Conservation (phyloP, 2,888 invertebrate species). For the Thymelicus acteon region DNA sequence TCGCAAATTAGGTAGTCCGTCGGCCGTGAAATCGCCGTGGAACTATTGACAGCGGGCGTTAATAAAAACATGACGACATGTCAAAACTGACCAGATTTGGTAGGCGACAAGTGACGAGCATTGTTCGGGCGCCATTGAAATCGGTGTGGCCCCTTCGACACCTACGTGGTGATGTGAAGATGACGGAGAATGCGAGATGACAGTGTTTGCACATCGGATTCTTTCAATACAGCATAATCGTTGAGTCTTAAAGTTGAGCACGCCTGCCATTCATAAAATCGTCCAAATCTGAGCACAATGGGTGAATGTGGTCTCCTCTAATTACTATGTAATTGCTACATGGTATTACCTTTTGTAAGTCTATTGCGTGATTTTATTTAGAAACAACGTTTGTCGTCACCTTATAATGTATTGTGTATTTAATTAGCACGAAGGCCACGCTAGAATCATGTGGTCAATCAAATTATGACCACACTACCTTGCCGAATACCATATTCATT, state of each 20-base stretch:
- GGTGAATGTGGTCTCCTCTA: conserved; percentile 40
- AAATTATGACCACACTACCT: too few species aligned
- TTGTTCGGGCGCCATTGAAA: conserved; percentile 74
- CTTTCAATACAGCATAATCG: conserved; percentile 69
- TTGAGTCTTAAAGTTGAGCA: conserved; percentile 64
- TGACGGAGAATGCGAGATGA: conserved; percentile 56
- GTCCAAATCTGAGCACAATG: conserved; percentile 45
- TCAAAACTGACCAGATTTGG: conserved; percentile 83
- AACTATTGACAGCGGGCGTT: conserved; percentile 74
- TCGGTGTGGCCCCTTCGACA: conserved; percentile 75
- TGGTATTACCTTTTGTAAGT: conserved; percentile 1
- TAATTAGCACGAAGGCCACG: too few species aligned
- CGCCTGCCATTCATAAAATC: conserved; percentile 68
- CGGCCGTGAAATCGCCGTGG: conserved; percentile 70
- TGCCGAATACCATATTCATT: too few species aligned
- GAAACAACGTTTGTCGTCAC: too few species aligned
- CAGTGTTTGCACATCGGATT: conserved; percentile 77
- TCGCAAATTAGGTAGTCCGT: conserved; percentile 77
- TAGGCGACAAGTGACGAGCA: conserved; percentile 77
- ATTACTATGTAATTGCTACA: conserved; percentile 44
- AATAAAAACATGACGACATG: conserved; percentile 83
- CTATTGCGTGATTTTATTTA: too few species aligned
- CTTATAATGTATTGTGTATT: neutral
- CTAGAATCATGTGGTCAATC: too few species aligned
- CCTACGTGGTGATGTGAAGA: conserved; percentile 65